Conservation (phyloP, 2,888 invertebrate genomes). For the Phengaris alcon region DNA sequence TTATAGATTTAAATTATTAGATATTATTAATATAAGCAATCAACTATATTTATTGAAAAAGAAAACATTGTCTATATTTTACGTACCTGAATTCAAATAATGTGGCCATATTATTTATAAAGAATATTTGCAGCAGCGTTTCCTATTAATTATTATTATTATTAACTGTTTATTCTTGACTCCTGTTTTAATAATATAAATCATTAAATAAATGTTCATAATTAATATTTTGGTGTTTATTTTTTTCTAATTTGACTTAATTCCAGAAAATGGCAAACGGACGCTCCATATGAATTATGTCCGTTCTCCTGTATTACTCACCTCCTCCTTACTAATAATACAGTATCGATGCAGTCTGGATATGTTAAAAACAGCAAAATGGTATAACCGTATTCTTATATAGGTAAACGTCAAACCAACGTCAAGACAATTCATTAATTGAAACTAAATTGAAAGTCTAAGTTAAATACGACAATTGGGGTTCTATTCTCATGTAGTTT, state of each 20-base stretch:
- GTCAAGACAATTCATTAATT: too few relatives aligned
- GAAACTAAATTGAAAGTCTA: too few relatives aligned
- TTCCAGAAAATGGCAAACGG: too few relatives aligned
- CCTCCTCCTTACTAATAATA: too few relatives aligned
- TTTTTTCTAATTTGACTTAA: conserved; percentile 30
- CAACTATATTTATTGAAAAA: conserved; percentile 62
- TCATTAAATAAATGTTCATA: conserved; percentile 70
- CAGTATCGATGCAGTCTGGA: too few relatives aligned
- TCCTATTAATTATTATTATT: conserved; percentile 53
- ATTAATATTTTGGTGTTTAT: conserved; percentile 48
- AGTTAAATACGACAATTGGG: too few relatives aligned
- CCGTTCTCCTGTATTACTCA: too few relatives aligned
- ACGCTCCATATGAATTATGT: too few relatives aligned
- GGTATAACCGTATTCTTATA: too few relatives aligned
- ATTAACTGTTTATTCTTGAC: conserved; percentile 64
- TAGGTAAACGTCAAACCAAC: too few relatives aligned
- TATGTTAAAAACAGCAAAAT: too few relatives aligned
- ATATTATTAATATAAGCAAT: conserved; percentile 50
- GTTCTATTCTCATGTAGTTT: too few relatives aligned
- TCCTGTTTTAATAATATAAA: conserved; percentile 60
- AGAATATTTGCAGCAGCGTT: conserved; percentile 51
- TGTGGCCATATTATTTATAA: conserved; percentile 76
- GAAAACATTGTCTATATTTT: conserved; percentile 60
- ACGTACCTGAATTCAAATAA: conserved; percentile 77
- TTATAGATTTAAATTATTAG: conserved; percentile 72